Evolutionary conservation across 2,797 vertebrate genomes (phyloP).

Genomic region (Melanotaenia parkinsoni): DNA sequence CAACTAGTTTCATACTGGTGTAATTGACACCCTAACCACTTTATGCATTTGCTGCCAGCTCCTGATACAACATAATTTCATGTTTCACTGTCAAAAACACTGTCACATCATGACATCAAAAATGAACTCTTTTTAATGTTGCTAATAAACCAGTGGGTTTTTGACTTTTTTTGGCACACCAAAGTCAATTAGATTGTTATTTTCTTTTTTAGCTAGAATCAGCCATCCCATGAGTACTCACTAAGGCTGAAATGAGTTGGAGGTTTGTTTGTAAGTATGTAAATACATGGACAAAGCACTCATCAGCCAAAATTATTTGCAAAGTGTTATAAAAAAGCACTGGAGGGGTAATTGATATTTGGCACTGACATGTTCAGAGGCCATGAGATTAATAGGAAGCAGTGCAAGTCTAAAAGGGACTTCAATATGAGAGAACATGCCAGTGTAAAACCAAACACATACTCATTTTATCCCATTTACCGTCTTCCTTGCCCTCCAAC

Average conservation of each 20-base stretch:
- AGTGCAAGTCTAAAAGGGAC: not conserved
- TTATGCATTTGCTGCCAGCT: not conserved
- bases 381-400: constrained; percentile 3
- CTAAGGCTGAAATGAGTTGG: too few species aligned
- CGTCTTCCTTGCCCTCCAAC: not conserved
- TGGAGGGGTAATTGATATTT: not conserved
- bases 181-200: too few species aligned
- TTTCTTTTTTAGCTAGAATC: too few species aligned
- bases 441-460: not conserved
- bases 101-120: not conserved
- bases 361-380: not conserved
- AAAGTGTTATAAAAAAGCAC: constrained; percentile 2
- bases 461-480: not conserved
- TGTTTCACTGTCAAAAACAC: not conserved
- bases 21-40: not conserved
- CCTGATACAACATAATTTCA: not conserved
- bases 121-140: not conserved
- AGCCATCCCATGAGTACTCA: too few species aligned
- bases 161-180: too few species aligned
- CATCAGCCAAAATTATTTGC: not conserved
- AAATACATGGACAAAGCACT: not conserved
- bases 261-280: too few species aligned
- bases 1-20: not conserved
- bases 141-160: too few species aligned
- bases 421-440: not conserved